Conservation (phyloP, 1,140 invertebrate species). For the Reticulitermes speratus region DNA sequence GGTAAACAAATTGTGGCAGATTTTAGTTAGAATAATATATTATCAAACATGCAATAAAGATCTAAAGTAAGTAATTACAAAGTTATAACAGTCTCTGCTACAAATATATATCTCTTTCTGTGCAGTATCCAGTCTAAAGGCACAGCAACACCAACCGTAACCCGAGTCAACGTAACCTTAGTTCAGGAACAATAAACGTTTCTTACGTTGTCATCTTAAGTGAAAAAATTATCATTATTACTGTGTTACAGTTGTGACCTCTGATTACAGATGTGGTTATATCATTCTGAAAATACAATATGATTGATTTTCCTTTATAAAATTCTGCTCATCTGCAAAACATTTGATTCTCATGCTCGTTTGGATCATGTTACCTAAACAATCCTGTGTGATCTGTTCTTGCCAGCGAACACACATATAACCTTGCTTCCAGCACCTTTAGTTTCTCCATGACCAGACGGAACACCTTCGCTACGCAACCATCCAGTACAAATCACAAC, state of each 20-base stretch:
- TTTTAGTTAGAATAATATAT: conserved; percentile 17
- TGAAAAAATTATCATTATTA: too few relatives aligned
- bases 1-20: too few relatives aligned
- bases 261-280: neutral
- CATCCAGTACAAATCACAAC: too few relatives aligned
- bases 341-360: neutral
- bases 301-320: neutral
- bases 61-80: conserved; percentile 2
- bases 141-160: neutral
- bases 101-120: conserved; percentile 12
- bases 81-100: neutral
- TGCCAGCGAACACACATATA: too few relatives aligned
- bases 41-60: conserved; percentile 3
- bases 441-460: neutral
- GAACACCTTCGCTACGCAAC: neutral
- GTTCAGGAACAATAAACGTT: too few relatives aligned
- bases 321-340: neutral
- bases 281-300: conserved; percentile 7
- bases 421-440: neutral
- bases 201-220: too few relatives aligned
- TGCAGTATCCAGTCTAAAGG: neutral
- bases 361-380: too few relatives aligned
- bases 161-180: neutral
- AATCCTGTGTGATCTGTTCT: too few relatives aligned
- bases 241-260: too few relatives aligned